Percentiles rank a stretch among this genome's conserved stretches.
Evolutionary conservation across 2,113 vertebrate species (phyloP).

Genomic region (Syngnathus typhle): DNA sequence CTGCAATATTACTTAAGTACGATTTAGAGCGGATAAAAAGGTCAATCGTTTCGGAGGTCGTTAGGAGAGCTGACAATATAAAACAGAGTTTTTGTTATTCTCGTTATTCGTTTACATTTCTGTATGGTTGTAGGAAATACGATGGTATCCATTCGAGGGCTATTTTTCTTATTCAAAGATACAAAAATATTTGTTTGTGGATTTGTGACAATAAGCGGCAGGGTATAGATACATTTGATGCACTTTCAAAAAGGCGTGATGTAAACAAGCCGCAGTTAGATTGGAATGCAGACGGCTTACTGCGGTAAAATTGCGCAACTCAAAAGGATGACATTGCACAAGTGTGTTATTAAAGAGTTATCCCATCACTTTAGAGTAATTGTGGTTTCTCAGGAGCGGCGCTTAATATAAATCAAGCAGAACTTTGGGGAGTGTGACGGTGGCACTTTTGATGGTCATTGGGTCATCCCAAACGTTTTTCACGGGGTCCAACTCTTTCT

Average conservation of each 20-base stretch:
- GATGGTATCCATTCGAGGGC: too few relatives aligned
- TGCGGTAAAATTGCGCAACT: not conserved
- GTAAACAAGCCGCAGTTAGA: not conserved
- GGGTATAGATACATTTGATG: not conserved
- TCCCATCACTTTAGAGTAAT: not conserved
- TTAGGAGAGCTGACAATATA: too few relatives aligned
- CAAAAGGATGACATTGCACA: not conserved
- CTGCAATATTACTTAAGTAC: slow-evolving; percentile 21
- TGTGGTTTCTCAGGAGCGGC: not conserved
- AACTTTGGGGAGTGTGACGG: not conserved
- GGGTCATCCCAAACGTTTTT: not conserved
- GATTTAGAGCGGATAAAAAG: not conserved
- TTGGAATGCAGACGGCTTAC: too few relatives aligned
- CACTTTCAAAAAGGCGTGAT: not conserved
- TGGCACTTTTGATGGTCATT: not conserved
- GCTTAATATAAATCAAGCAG: not conserved
- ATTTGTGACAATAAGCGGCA: not conserved
- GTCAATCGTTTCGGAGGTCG: too few relatives aligned
- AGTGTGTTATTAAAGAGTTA: not conserved
- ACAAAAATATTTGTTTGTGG: too few relatives aligned
- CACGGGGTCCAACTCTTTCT: not conserved
- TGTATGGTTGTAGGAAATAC: too few relatives aligned
- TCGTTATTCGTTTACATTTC: too few relatives aligned
- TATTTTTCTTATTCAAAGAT: too few relatives aligned
- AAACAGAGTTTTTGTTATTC: too few relatives aligned